Conservation (phyloP, 1,140 invertebrate species). For the Magallana angulata region DNA sequence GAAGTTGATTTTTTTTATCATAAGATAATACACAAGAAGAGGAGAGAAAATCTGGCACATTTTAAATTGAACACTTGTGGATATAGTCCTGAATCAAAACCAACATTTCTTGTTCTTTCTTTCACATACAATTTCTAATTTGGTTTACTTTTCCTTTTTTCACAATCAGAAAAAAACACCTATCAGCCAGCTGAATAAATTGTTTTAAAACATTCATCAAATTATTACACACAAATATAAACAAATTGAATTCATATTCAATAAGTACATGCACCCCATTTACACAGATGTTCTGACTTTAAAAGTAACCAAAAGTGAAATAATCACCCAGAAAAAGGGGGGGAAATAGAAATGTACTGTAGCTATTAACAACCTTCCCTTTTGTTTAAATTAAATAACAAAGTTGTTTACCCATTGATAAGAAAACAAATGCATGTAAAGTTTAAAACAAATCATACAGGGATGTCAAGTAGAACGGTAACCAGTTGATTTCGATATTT, state of each 20-base stretch:
- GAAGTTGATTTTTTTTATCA: too few species aligned
- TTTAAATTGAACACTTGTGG: background rate
- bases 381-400: too few species aligned
- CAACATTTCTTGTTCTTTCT: background rate
- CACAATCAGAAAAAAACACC: background rate
- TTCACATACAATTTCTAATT: background rate
- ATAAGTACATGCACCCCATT: background rate
- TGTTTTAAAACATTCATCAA: background rate
- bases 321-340: too few species aligned
- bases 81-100: constrained; percentile 11
- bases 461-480: too few species aligned
- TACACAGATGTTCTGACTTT: background rate
- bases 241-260: background rate
- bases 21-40: background rate
- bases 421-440: too few species aligned
- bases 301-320: background rate
- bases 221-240: background rate
- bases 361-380: too few species aligned
- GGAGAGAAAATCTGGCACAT: background rate
- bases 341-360: too few species aligned
- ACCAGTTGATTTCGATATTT: too few species aligned
- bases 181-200: constrained; percentile 17
- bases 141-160: background rate
- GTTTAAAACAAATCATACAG: too few species aligned
- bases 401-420: too few species aligned